Evolutionary conservation across 2,888 invertebrate species (phyloP).

Genomic region (Unio delphinus): DNA sequence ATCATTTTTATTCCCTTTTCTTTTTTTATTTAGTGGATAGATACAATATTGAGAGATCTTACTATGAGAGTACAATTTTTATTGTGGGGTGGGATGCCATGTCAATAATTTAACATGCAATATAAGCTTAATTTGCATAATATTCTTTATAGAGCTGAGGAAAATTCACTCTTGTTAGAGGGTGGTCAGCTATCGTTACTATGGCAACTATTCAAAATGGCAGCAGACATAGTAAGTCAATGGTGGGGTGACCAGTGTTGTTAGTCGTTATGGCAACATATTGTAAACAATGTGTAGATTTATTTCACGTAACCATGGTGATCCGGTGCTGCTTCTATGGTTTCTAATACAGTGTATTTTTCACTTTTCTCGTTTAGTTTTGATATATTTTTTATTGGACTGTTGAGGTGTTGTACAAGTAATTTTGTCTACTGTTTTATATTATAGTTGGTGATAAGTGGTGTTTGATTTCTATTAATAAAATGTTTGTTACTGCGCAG

Average conservation of each 20-base stretch:
- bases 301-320: conserved; percentile 41
- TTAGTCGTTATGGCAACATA: conserved; percentile 46
- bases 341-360: conserved; percentile 34
- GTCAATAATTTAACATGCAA: no score
- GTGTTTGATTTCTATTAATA: no score
- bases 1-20: no score
- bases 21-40: no score
- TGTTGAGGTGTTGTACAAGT: conserved; percentile 18
- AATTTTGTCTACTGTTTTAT: conserved; percentile 24
- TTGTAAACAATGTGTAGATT: conserved; percentile 46
- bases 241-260: conserved; percentile 38
- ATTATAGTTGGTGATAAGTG: conserved; percentile 13
- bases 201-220: conserved; percentile 27
- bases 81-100: no score
- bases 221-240: conserved; percentile 35
- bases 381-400: conserved; percentile 31
- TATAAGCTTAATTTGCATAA: conserved; percentile 16
- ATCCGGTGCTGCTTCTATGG: conserved; percentile 29
- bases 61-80: not conserved
- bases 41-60: no score
- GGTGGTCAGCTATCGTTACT: conserved; percentile 25
- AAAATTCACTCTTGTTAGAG: conserved; percentile 16
- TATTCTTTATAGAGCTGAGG: conserved; percentile 18
- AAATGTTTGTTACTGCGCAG: no score
- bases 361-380: conserved; percentile 28